These are phyloP conservation scores for Ommatoiulus sabulosus DNA, from an alignment of 2,888 invertebrate genomes.

Conservation along the genomic window DNA sequence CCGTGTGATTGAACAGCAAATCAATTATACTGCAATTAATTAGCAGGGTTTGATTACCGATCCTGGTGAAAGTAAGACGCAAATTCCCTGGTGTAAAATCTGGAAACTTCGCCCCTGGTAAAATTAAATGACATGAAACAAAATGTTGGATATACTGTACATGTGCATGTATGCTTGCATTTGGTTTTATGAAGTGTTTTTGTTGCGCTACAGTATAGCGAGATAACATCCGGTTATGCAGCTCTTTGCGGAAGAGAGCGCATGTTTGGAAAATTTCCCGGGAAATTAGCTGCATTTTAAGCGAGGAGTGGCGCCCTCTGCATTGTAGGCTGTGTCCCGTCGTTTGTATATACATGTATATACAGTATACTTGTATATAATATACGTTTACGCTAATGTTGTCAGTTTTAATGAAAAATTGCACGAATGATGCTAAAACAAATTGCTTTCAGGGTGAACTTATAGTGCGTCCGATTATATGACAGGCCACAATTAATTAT, in stretches of 20 bases:
- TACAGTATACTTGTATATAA: not conserved
- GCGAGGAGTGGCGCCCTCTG: too few species aligned
- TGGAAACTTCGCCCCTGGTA: not conserved
- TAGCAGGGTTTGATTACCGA: not conserved
- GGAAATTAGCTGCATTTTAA: too few species aligned
- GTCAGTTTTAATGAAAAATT: not conserved
- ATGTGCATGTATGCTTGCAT: too few species aligned
- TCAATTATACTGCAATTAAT: not conserved
- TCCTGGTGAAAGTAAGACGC: not conserved
- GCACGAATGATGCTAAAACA: not conserved
- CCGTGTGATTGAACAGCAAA: not conserved
- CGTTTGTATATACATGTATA: not conserved
- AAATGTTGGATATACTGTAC: too few species aligned
- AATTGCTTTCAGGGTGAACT: not conserved
- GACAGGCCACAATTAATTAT: not conserved
- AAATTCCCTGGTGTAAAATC: not conserved
- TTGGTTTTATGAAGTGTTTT: too few species aligned
- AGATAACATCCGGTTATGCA: too few species aligned
- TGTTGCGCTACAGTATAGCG: too few species aligned
- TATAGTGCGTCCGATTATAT: not conserved
- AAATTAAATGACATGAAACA: too few species aligned
- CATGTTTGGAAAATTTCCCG: too few species aligned
- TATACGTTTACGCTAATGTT: not conserved
- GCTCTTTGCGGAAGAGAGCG: too few species aligned
- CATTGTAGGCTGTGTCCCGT: not conserved